Evolutionary conservation across 2,888 invertebrate genomes (phyloP).

Genomic region (Beris morrisii): DNA sequence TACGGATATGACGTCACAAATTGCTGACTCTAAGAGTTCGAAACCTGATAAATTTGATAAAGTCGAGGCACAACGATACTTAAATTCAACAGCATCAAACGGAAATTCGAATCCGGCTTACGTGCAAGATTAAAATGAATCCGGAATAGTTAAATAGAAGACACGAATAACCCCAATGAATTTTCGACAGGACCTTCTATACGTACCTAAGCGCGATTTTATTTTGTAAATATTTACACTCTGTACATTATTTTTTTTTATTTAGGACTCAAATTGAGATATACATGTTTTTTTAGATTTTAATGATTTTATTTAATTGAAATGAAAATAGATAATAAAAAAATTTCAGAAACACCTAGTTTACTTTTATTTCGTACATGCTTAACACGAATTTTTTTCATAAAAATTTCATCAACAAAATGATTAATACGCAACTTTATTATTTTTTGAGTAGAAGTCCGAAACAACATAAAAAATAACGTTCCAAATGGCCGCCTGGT

Average conservation of each 20-base stretch:
- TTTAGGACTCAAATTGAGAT: conserved; percentile 12
- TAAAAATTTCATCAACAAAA: too few relatives aligned
- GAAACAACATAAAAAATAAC: too few relatives aligned
- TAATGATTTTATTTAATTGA: conserved; percentile 20
- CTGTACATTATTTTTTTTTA: conserved; percentile 9
- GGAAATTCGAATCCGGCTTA: conserved; percentile 27
- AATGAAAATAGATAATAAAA: conserved; percentile 11
- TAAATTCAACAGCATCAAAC: conserved; percentile 19
- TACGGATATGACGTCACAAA: conserved; percentile 19
- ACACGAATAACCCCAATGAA: too few relatives aligned
- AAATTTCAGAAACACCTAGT: not conserved
- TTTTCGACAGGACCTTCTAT: not conserved
- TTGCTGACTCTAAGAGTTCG: conserved; percentile 23
- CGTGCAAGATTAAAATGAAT: conserved; percentile 13
- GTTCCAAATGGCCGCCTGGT: too few relatives aligned
- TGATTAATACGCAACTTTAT: too few relatives aligned
- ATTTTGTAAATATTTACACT: conserved; percentile 29
- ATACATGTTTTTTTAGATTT: conserved; percentile 10
- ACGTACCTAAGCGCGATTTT: conserved; percentile 15
- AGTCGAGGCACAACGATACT: conserved; percentile 19
- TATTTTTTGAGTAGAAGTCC: too few relatives aligned
- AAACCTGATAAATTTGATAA: conserved; percentile 16
- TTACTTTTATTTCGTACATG: too few relatives aligned
- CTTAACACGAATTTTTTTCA: too few relatives aligned
- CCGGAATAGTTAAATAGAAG: too few relatives aligned